Base-by-base conservation (phyloP, 2,113 vertebrate species). In the Egretta garzetta region DNA sequence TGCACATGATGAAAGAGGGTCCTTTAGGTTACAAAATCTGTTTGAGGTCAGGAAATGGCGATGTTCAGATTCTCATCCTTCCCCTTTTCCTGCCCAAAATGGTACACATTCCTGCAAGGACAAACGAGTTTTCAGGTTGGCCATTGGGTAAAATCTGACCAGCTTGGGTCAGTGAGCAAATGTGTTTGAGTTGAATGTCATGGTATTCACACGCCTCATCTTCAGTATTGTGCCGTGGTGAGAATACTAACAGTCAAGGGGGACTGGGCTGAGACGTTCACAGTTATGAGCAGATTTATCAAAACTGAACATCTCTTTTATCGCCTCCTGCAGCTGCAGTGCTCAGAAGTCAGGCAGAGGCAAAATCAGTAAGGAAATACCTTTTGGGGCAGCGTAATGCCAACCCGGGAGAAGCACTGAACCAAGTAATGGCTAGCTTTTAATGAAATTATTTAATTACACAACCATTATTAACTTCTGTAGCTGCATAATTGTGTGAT, bases 131-230 rank as follows among this genome's bases (percentile, higher is more conserved):
- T 60, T 68, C 53, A 26, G n/a, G 50, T 22, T 49, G 73, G 35
- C 24, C 71, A 21, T 14, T 30, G 39, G 26, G 67, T 35, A 37
- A 14, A 24, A 33, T 1, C 12, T 21, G 52, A 19, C 30, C 32
- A 10, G 53, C 27, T n/a, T 26, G 59, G 53, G 72, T 30, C 58
- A 21, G 49, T 8, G 53, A 35, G 62, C 49, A 72, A 23, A 71
- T 8, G 39, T 11, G 27, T 49, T 35, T 45, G 52, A 81, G 89
- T 0, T 66, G 75, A 50, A 18, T 9, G 35, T 9, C 74, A 20
- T 2, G 3, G 30, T 3, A 4, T 27, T 75, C 39, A 70, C 14
- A 2, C 0, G 1, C 49, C 53, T 23, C 1, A 18, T 12, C 70
- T 17, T 24, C 37, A 12, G 60, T 1, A 13, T 4, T 47, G 47